phyloP scores from a whole-genome alignment of 2,888 invertebrate species.

The Lamellibrachia columna region DNA sequence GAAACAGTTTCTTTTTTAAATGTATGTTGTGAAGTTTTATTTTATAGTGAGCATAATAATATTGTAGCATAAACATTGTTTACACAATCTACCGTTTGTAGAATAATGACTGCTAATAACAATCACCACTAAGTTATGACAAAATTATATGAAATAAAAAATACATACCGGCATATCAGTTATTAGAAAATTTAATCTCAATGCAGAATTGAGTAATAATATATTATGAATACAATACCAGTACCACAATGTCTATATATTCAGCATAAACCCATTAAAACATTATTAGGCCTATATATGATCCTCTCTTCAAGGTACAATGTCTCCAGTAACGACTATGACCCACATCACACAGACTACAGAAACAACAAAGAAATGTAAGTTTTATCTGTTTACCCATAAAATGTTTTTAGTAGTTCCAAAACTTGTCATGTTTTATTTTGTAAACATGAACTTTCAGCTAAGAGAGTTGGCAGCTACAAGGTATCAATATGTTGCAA shows the following conservation, averaged over 20 bases:
- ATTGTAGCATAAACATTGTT: not conserved
- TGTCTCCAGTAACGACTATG: conserved; percentile 65
- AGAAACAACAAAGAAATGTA: conserved; percentile 53
- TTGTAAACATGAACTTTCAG: too few species aligned
- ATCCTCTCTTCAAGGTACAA: conserved; percentile 55
- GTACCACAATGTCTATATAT: not conserved
- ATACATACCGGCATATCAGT: too few species aligned
- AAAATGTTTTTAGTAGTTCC: not conserved
- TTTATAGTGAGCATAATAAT: not conserved
- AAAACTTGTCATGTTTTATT: not conserved
- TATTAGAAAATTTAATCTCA: too few species aligned
- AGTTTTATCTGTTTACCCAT: conserved; percentile 33
- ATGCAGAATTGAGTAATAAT: not conserved
- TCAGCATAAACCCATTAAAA: not conserved
- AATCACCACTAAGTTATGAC: too few species aligned
- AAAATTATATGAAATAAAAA: too few species aligned
- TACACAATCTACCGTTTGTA: not conserved
- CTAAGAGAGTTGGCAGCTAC: too few species aligned
- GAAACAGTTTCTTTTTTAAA: not conserved
- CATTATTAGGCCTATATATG: not conserved
- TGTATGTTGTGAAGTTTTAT: not conserved
- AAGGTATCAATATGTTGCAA: too few species aligned
- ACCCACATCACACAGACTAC: conserved; percentile 57
- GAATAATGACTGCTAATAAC: not conserved
- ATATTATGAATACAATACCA: not conserved